These are phyloP conservation scores for Panthera tigris DNA, from an alignment of 2,113 vertebrate species.

Conservation along the genomic window DNA sequence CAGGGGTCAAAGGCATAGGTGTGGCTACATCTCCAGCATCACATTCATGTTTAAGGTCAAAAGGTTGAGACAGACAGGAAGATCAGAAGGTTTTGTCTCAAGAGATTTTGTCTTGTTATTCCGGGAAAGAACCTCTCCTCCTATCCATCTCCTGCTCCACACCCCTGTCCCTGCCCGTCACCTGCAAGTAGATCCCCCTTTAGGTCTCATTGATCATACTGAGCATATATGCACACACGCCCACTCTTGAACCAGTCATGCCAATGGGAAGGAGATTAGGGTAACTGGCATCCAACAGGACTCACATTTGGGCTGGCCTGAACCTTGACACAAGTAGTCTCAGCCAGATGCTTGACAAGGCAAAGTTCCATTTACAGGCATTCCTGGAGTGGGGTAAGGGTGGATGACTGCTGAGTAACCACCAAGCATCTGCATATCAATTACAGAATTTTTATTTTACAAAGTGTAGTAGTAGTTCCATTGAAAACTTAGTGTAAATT, in stretches of 20 bases:
- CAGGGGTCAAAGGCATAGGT: not conserved
- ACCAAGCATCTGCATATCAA: accelerated
- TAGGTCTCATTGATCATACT: not conserved
- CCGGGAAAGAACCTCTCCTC: not conserved
- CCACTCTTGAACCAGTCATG: not conserved
- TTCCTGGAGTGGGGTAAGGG: accelerated
- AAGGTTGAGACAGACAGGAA: not conserved
- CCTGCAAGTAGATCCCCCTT: accelerated
- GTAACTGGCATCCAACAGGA: not conserved
- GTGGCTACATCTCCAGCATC: not conserved
- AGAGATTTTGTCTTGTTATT: not conserved
- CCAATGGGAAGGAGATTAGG: not conserved
- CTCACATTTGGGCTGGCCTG: not conserved
- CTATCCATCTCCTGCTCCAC: accelerated
- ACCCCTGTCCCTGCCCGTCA: accelerated
- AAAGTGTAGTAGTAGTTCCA: not conserved
- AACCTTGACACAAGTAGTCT: not conserved
- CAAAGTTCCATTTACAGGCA: not conserved
- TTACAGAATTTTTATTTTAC: not conserved
- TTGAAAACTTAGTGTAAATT: not conserved
- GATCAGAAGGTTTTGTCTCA: not conserved
- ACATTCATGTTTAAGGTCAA: not conserved
- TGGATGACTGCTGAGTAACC: not conserved
- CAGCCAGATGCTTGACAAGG: not conserved
- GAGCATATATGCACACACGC: not conserved